Evolutionary conservation across 2,113 vertebrate species (phyloP).

Genomic region (Callipepla californica): DNA sequence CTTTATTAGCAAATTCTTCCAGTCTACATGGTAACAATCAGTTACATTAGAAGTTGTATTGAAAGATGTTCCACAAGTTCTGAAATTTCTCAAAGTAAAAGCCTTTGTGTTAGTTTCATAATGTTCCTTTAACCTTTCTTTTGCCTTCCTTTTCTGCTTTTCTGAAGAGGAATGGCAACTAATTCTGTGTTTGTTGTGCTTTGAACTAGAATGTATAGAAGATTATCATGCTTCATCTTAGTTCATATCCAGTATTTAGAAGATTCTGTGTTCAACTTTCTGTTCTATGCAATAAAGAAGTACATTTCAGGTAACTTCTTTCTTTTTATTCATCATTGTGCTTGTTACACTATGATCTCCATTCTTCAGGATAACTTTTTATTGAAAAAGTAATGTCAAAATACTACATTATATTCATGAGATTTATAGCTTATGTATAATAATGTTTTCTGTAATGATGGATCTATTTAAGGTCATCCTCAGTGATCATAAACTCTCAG

Average conservation of each 20-base stretch:
- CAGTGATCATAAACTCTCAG: not conserved
- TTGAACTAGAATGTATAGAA: not conserved
- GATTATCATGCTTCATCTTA: not conserved
- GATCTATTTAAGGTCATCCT: not conserved
- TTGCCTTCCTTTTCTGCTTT: not conserved
- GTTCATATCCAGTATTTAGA: not conserved
- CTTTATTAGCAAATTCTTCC: not conserved
- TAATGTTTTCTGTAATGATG: not conserved
- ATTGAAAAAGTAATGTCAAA: not conserved
- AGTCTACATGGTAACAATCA: not conserved
- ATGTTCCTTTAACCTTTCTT: not conserved
- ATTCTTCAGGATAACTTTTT: not conserved
- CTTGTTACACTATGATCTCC: not conserved
- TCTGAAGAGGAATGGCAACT: not conserved
- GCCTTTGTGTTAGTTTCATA: not conserved
- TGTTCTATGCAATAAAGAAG: not conserved
- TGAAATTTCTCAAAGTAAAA: not conserved
- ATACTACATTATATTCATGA: not conserved
- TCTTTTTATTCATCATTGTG: not conserved
- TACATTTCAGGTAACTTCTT: not conserved
- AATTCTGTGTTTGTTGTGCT: not conserved
- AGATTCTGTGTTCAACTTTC: not conserved
- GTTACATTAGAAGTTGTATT: not conserved
- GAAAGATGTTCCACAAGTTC: not conserved
- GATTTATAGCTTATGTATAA: not conserved